Evolutionary conservation across 37 sponge, comb jelly and placozoan genomes (phyloP), one percentile per base, ranked within the genome.

Genomic region (Corticium candelabrum): DNA sequence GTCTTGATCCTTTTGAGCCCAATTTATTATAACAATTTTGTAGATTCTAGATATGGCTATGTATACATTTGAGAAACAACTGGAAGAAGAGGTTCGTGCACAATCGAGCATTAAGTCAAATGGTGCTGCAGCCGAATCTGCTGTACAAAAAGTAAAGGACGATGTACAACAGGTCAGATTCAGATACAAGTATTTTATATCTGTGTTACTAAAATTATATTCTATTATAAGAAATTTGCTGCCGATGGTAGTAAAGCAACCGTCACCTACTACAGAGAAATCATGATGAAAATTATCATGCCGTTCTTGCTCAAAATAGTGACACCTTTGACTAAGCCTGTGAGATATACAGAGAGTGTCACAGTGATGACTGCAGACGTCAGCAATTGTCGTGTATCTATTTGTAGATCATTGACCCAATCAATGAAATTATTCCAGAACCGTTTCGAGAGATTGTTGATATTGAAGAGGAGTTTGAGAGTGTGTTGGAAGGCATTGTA

Each of bases 21-120:
- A n/a, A n/a, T n/a, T n/a, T n/a, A n/a, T n/a, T n/a, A n/a, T n/a
- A n/a, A n/a, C n/a, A n/a, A n/a, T n/a, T n/a, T n/a, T n/a, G n/a
- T n/a, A 70, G 73, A 29, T 70, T 4, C 73, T 70, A 15, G 73
- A 70, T 32, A 70, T n/a, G 5, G 73, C 73, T 32, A 70, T 70
- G 73, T 70, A 70, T 32, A 70, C 73, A 15, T 70, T 70, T 32
- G 73, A 70, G 73, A 70, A 70, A 4, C 4, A 70, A 4, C 31
- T 70, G 32, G 34, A 4, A 29, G 73, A 70, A 5, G 31, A n/a
- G 36, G 11, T 11, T 43, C n/a, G 73, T 32, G 73, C 5, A 7
- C 7, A 70, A 32, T 35, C 73, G 35, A 70, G 5, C 73, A 35
- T 70, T 7, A 50, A 50, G 21, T 27, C 62, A 11, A 32, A 70